Conservation (phyloP, 2,888 invertebrate genomes). For the Plemyria rubiginata region DNA sequence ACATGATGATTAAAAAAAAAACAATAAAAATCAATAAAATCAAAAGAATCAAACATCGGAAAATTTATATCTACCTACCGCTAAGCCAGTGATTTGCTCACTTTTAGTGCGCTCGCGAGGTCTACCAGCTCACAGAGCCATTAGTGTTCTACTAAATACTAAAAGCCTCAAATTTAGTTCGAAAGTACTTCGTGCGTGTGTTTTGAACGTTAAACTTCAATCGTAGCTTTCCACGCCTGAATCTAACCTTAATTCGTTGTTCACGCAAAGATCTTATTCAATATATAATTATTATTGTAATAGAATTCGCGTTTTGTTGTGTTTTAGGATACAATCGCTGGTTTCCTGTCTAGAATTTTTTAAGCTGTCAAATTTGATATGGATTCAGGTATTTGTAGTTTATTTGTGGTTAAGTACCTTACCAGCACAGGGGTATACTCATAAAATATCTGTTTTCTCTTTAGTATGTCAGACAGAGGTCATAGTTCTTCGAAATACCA, state of each 20-base stretch:
- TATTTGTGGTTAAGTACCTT: background rate
- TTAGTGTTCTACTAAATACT: background rate
- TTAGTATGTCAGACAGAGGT: constrained; percentile 1
- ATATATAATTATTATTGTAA: constrained; percentile 10
- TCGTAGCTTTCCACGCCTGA: constrained; percentile 50
- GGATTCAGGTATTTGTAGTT: background rate
- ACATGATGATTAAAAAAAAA: too few relatives aligned
- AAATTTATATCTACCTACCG: too few relatives aligned
- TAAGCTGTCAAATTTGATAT: constrained; percentile 4
- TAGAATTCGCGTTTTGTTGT: constrained; percentile 4
- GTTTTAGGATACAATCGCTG: constrained; percentile 3
- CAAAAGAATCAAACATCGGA: too few relatives aligned
- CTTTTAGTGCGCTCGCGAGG: too few relatives aligned
- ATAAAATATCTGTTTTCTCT: background rate
- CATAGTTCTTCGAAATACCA: background rate
- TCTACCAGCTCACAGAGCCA: too few relatives aligned
- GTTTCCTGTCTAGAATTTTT: constrained; percentile 2
- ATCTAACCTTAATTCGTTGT: constrained; percentile 45
- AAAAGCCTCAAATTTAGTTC: background rate
- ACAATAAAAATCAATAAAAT: too few relatives aligned
- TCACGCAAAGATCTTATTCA: constrained; percentile 41
- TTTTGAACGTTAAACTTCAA: constrained; percentile 44
- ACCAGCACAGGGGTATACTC: background rate
- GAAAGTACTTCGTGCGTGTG: constrained; percentile 46
- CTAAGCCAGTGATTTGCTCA: too few relatives aligned